These are phyloP conservation scores for Cichlasoma orientale DNA, from an alignment of 2,797 vertebrate genomes.

Conservation along the genomic window DNA sequence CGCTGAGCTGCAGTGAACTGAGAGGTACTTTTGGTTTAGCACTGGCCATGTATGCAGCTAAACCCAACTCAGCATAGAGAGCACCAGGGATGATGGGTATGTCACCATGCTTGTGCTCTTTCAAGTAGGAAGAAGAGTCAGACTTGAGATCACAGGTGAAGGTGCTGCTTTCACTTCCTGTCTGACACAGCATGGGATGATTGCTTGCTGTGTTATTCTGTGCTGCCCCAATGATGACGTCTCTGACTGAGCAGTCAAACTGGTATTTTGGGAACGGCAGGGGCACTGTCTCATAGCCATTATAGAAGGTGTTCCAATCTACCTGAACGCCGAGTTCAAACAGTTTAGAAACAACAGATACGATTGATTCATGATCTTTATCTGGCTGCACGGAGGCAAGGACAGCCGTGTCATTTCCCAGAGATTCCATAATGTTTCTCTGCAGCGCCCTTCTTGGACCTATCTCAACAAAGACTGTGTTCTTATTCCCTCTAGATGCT, in stretches of 20 bases:
- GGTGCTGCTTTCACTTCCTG: conserved; percentile 64
- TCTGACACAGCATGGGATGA: conserved; percentile 76
- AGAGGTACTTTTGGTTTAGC: conserved; percentile 82
- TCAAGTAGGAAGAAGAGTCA: conserved; percentile 73
- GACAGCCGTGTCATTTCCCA: conserved; percentile 78
- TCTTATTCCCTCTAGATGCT: conserved; percentile 72
- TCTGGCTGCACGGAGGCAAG: conserved; percentile 80
- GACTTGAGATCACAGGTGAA: conserved; percentile 80
- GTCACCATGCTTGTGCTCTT: conserved; percentile 83
- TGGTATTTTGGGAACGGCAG: conserved; percentile 83
- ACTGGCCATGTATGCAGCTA: conserved; percentile 78
- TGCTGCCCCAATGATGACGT: conserved; percentile 62
- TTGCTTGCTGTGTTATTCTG: conserved; percentile 64
- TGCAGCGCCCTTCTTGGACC: conserved; percentile 82
- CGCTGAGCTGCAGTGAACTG: conserved; percentile 76
- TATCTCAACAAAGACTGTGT: conserved; percentile 85
- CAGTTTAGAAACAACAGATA: conserved; percentile 74
- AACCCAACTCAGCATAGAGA: conserved; percentile 85
- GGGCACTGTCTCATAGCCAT: conserved; percentile 76
- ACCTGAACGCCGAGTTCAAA: conserved; percentile 84
- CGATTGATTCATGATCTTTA: conserved; percentile 80
- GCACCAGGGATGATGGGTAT: conserved; percentile 85
- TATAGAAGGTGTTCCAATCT: conserved; percentile 81
- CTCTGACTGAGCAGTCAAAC: conserved; percentile 81
- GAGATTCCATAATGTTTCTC: conserved; percentile 83